phyloP scores from a whole-genome alignment of 2,113 vertebrate species.

The Zootoca vivipara region DNA sequence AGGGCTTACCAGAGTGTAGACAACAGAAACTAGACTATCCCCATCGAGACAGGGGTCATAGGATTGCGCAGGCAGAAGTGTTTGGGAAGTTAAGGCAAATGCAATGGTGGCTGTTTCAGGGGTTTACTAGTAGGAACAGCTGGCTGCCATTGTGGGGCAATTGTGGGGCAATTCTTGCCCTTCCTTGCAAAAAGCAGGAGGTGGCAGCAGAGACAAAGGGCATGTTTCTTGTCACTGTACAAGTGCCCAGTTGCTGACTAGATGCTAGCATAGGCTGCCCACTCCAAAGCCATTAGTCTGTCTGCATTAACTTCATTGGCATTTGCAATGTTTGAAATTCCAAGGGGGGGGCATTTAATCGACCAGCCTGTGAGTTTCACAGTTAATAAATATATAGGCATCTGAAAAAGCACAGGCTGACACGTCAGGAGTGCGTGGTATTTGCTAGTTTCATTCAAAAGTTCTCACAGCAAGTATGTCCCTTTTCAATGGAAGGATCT shows the following conservation, averaged over 20 bases:
- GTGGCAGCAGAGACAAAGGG: too few species aligned
- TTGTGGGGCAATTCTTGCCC: too few species aligned
- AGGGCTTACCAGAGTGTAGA: too few species aligned
- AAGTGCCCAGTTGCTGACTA: not conserved
- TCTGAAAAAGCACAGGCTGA: not conserved
- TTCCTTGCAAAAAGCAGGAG: too few species aligned
- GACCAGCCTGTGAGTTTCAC: not conserved
- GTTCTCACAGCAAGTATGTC: slow-evolving; percentile 4
- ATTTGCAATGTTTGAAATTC: not conserved
- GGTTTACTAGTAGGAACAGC: not conserved
- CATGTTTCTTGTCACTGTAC: not conserved
- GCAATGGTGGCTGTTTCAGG: not conserved
- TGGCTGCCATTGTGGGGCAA: too few species aligned
- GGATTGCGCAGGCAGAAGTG: too few species aligned
- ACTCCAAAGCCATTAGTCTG: not conserved
- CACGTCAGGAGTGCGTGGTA: not conserved
- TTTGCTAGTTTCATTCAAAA: not conserved
- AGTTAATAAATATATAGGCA: not conserved
- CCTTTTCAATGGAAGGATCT: not conserved
- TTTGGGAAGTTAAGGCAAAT: too few species aligned
- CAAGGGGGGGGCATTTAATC: not conserved
- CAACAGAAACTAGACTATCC: too few species aligned
- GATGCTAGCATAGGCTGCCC: not conserved
- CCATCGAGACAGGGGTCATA: too few species aligned
- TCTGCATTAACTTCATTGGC: not conserved